Base-by-base conservation (phyloP, 2,797 vertebrate species). In the Helicolenus hilgendorfi region DNA sequence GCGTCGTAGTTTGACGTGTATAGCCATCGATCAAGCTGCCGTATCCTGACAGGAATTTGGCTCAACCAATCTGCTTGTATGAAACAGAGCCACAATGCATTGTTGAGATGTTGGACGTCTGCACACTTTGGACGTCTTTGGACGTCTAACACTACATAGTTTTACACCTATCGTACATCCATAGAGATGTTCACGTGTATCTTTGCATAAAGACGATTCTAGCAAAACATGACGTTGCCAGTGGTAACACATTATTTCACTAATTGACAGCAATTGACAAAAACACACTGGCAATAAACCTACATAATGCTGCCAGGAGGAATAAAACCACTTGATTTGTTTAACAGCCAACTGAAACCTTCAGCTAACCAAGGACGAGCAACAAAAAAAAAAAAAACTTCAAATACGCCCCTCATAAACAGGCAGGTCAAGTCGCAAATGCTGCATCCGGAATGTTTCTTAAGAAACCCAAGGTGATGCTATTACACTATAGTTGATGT, bases 241-340 rank as follows among this genome's bases (percentile, higher is more conserved):
- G 38, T 10, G 11, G 63, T 41, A 4, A 9, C 26, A 31, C 45
- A 24, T 53, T n/a, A 49, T 35, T 55, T 15, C 31, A 53, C 15
- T 1, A 10, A 29, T 18, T 24, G 35, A 36, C 35, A 72, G 38
- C 20, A n/a, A n/a, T n/a, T n/a, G n/a, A 7, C 7, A n/a, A 49
- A 49, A 2, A 69, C 41, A 24, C 60, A 24, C 60, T 63, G 20
- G 27, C 59, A 62, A 27, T 29, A 68, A 60, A 60, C 13, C 36
- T 29, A 24, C 67, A 55, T n/a, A n/a, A 3, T 14, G 41, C 29
- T 64, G 45, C 55, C 81, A 79, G 67, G 15, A 35, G 1, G 67
- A 65, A 75, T 18, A 49, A 27, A 68, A 83, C 60, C n/a, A 14
- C 35, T 72, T 68, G 62, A 77, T 80, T 72, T 77, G 45, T 58